Base-by-base conservation (phyloP, 2,888 invertebrate genomes). In the Drosophila lutescens region DNA sequence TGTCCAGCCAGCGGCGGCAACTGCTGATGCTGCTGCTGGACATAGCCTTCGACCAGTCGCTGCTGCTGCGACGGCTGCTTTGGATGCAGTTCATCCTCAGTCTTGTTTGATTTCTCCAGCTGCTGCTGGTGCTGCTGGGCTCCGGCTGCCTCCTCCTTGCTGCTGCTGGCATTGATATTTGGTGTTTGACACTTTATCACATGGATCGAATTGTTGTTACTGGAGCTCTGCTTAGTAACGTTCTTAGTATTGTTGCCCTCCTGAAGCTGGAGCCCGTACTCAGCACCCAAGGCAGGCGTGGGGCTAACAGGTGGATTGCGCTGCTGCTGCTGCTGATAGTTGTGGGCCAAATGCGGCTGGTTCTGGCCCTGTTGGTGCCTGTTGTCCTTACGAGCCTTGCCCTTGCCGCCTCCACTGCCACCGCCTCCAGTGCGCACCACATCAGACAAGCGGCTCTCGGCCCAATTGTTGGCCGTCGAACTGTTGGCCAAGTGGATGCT, bases 391-490 rank as follows among this genome's bases (percentile, higher is more conserved):
- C 91, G 90, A n/a, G 88, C 82, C 68, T 91, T 91, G 66, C 89
- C 90, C 49, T 86, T 80, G 36, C 78, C 72, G 36, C 78, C 72
- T 12, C 57, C 65, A 53, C 67, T 61, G 55, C 71, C 51, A 9
- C 63, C 65, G 12, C 30, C 30, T 30, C 74, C 85, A 4, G 77
- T 78, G 38, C 96, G 96, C 51, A 96, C 96, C 46, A 96, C 96
- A 91, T 96, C 96, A 12, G 96, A 95, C 86, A 96, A 93, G 90
- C 96, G 94, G 91, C 93, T 94, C 89, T 94, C 93, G 47, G 91
- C 87, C 91, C 94, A 93, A 90, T 92, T 93, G 69, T 58, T 80
- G 61, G 75, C 65, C 66, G 88, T 78, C 87, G 89, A 89, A 89
- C 89, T 87, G 75, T 78, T 72, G 54, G 74, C 65, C 71, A 81